Evolutionary conservation across 2,113 vertebrate genomes (phyloP), one percentile per base, ranked within the genome.

Genomic region (Hippopotamus amphibius): DNA sequence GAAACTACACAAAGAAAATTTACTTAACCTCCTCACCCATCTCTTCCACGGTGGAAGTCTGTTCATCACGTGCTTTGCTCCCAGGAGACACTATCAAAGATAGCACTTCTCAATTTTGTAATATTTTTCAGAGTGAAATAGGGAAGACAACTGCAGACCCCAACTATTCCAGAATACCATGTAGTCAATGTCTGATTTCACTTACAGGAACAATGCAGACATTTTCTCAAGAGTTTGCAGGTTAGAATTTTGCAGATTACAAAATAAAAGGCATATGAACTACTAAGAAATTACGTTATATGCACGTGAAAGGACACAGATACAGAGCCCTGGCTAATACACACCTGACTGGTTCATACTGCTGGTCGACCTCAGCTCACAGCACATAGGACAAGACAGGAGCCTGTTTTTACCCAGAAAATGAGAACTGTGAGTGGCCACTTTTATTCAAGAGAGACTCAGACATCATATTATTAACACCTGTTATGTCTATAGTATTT

Each of bases 11-110:
- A 98, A 98, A 98, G 98, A 97, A 98, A 98, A 98, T 98, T 97
- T 98, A 98, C 98, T 98, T 98, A 98, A 98, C 98, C 98, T 98
- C 97, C 97, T 98, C 98, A 98, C 98, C 98, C 93, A 97, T 97
- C 98, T 98, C 98, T 98, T 98, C 97, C 96, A 92, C 66, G 0
- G 97, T 97, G 97, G 97, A 98, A 98, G 97, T 97, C 97, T 98
- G 98, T 94, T 98, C 96, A 81, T 98, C 98, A 98, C 96, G 97
- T 98, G 97, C 84, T 93, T 84, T 30, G 86, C 88, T 98, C 98
- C 98, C 98, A 63, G 83, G 98, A 98, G 98, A 98, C 97, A 59
- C 97, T 96, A 98, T 98, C 97, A 98, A 98, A 98, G 97, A 98
- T 88, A 96, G 97, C 96, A 95, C 98, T 98, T 98, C 97, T 97